Evolutionary conservation across 2,797 vertebrate genomes (phyloP), one percentile per base, ranked within the genome.

Genomic region (Megaceryle alcyon): DNA sequence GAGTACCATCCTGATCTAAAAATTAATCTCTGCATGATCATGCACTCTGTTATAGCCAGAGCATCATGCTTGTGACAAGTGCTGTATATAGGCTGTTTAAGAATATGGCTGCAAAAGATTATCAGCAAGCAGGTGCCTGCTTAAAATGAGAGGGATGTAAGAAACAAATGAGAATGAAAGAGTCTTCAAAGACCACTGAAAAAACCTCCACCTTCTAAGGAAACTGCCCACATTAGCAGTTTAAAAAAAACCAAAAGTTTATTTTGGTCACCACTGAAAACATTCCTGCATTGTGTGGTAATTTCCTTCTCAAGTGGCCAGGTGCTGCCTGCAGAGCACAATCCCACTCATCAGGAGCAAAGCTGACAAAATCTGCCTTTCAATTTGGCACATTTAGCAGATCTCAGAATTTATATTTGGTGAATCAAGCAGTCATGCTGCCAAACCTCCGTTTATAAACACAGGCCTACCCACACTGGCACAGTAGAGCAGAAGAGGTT

Each of bases 361-460:
- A 78, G 49, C 65, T 91, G 86, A 76, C 59, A 90, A 83, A 91
- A 81, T 75, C 84, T 91, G 54, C 72, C 63, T 78, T 70, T 90
- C 59, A 66, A 7, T 65, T 94, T 95, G 85, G 76, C 87, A 91
- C 1, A 0, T 81, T 84, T 70, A 79, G 35, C 51, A 79, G 49
- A 60, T 82, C 5, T 3, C 59, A 70, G 84, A 72, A 64, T 91
- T 84, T 82, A 64, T 79, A 66, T 87, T 48, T 75, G 31, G 69
- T 94, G 84, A 96, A 61, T 72, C 79, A 88, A 81, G 60, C 49
- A 82, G 18, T 33, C 29, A 31, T 70, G 61, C 59, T 95, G 87
- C 80, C 87, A 95, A 91, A 44, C 16, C 48, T 83, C 35, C 1
- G 0, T 15, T 11, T 35, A 22, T 6, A 78, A 72, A 65, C 3